These are phyloP conservation scores for Trachurus trachurus DNA, from an alignment of 2,797 vertebrate genomes.

Conservation along the genomic window DNA sequence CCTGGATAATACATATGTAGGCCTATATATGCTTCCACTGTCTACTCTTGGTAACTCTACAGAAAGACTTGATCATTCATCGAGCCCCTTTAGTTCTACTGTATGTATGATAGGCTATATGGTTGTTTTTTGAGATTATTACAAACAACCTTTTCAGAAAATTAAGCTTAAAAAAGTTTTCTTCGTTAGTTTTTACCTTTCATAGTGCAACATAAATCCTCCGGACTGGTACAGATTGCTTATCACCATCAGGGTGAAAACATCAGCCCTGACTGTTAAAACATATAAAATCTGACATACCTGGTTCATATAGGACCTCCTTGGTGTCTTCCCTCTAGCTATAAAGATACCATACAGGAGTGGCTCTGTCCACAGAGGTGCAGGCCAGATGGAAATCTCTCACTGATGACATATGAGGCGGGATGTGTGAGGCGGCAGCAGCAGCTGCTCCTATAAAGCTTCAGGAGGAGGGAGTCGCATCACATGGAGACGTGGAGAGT, in stretches of 20 bases:
- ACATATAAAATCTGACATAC: slow-evolving; percentile 41
- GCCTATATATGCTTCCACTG: no score
- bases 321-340: slow-evolving; percentile 1
- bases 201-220: background rate
- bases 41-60: no score
- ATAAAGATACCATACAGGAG: background rate
- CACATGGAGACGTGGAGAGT: slow-evolving; percentile 1
- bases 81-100: no score
- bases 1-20: background rate
- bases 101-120: no score
- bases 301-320: slow-evolving; percentile 18
- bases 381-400: slow-evolving; percentile 31
- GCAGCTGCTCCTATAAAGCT: slow-evolving; percentile 35
- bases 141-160: background rate
- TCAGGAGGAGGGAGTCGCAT: slow-evolving; percentile 39
- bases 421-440: slow-evolving; percentile 18
- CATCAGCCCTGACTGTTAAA: background rate
- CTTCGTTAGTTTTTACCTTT: background rate
- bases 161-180: background rate
- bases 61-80: no score
- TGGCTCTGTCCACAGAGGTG: slow-evolving; percentile 13
- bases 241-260: background rate
- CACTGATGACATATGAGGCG: slow-evolving; percentile 20
- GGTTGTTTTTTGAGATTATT: no score
- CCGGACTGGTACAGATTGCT: background rate